Evolutionary conservation across 2,113 vertebrate species (phyloP), one percentile per base, ranked within the genome.

Genomic region (Trematocara unimaculatum): DNA sequence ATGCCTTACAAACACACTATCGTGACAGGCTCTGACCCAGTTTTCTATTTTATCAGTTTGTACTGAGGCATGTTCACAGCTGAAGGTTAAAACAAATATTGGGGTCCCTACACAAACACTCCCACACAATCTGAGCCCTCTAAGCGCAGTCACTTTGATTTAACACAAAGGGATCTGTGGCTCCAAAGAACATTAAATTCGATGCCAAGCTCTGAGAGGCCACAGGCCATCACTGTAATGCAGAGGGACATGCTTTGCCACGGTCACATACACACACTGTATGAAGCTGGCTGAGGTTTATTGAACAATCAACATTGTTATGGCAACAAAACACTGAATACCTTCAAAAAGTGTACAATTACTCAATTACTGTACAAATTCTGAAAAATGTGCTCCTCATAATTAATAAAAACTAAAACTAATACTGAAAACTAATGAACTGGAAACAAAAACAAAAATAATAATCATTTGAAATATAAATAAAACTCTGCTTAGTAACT

Each of bases 121-220:
- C 53, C 67, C 40, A 82, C 74, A 88, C 77, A 84, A 67, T 54
- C 81, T 9, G 6, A 80, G 67, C 74, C 82, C 81, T 89, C 38
- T 7, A 2, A 89, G 89, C 81, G 14, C 84, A 92, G 87, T 92
- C 91, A 84, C 53, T 83, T 89, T 85, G 89, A 92, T 85, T 91
- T 93, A 91, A 90, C 81, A 62, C 80, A 79, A 89, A 84, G 74
- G 53, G 88, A 88, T 90, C 55, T 11, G 23, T 18, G 81, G 87
- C 92, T 91, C 84, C 86, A 81, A 89, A 91, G 90, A 89, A 92
- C 89, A 92, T 91, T 89, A 89, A 86, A 77, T 93, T 83, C 8
- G 77, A 88, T 82, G 84, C 88, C 86, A 85, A 87, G 88, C 80
- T 88, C 20, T 53, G 82, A 88, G 78, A 78, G 82, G 60, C 87